These are phyloP conservation scores for Alcedo quadribrachys DNA, from an alignment of 2,797 vertebrate genomes.

Conservation along the genomic window DNA sequence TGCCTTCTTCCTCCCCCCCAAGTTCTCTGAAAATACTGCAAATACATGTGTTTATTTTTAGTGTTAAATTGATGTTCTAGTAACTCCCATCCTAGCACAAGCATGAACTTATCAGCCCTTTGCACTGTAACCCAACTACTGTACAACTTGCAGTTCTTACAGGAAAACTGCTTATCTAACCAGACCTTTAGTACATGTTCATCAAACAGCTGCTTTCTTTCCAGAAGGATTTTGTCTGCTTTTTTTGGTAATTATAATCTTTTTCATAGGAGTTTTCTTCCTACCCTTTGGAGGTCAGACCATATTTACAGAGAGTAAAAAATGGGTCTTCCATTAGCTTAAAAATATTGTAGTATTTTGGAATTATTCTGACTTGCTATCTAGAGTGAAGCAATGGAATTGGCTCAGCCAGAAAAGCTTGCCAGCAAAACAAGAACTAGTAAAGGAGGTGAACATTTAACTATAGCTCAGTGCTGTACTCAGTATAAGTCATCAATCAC, in stretches of 20 bases:
- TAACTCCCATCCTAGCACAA: not conserved
- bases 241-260: not conserved
- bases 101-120: not conserved
- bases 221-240: not conserved
- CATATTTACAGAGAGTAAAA: not conserved
- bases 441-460: not conserved
- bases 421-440: not conserved
- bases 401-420: not conserved
- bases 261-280: not conserved
- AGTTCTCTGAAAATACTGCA: not conserved
- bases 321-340: not conserved
- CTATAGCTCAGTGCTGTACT: not conserved
- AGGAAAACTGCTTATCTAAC: constrained; percentile 3
- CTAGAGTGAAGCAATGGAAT: not conserved
- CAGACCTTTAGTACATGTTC: rapidly evolving
- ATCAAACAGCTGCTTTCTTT: not conserved
- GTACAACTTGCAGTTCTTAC: not conserved
- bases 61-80: not conserved
- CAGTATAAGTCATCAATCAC: not conserved
- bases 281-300: not conserved
- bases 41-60: not conserved
- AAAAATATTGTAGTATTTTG: not conserved
- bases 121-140: not conserved
- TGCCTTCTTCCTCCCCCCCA: not conserved
- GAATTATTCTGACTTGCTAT: not conserved